Conservation (phyloP, 1,140 invertebrate species). For the Zaprionus ghesquierei region DNA sequence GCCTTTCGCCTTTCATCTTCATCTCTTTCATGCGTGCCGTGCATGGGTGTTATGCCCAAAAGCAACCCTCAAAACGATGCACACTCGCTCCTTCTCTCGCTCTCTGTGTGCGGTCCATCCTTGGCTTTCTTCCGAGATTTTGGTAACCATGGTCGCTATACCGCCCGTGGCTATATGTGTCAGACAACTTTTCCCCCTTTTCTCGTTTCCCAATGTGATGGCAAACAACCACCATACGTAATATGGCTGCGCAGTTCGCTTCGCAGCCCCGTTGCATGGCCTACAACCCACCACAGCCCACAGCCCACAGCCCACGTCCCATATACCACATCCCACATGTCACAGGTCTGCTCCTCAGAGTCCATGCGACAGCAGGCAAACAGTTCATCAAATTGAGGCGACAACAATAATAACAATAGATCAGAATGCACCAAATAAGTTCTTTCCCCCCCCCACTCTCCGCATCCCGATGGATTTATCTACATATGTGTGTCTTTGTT, state of each 20-base stretch:
- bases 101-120: slow-evolving; percentile 14
- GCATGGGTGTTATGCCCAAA: slow-evolving; percentile 18
- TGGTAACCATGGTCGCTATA: slow-evolving; percentile 65
- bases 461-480: not conserved
- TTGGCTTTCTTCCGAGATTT: slow-evolving; percentile 34
- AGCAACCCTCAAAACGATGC: slow-evolving; percentile 37
- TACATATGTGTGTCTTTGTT: not conserved
- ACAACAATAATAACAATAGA: slow-evolving; percentile 15
- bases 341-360: slow-evolving; percentile 20
- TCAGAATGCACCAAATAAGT: no score
- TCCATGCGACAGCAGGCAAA: no score
- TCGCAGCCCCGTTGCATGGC: not conserved
- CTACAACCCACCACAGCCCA: slow-evolving; percentile 13
- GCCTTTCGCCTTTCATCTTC: slow-evolving; percentile 14
- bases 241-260: not conserved
- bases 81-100: not conserved
- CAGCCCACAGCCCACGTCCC: slow-evolving; percentile 10
- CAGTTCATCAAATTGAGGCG: slow-evolving; percentile 8
- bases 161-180: slow-evolving; percentile 62
- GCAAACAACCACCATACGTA: slow-evolving; percentile 28
- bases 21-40: slow-evolving; percentile 14
- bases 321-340: slow-evolving; percentile 23
- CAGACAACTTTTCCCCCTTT: slow-evolving; percentile 33
- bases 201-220: not conserved
- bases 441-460: not conserved